A percentile compares a stretch with the other conserved stretches of the same genome.
These are phyloP conservation scores for Agrochola litura DNA, from an alignment of 2,888 invertebrate genomes.

Conservation along the genomic window DNA sequence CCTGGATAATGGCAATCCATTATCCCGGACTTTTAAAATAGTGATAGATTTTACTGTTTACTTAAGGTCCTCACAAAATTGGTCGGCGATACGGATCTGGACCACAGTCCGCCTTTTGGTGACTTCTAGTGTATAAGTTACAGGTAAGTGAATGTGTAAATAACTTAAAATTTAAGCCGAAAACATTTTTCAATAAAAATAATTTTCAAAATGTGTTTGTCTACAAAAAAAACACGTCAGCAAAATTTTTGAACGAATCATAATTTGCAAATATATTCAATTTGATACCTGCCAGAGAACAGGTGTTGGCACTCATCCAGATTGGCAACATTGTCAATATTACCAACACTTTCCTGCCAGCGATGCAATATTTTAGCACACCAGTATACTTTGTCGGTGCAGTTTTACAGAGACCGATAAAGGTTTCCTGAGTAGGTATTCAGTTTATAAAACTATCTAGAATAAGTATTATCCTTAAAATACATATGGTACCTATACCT, in stretches of 20 bases:
- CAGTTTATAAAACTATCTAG: not conserved
- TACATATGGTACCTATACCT: no score
- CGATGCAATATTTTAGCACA: constrained; percentile 27
- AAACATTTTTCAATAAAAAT: not conserved
- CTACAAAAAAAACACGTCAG: not conserved
- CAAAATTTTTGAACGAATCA: not conserved
- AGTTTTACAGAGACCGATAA: not conserved
- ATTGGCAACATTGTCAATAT: constrained; percentile 24
- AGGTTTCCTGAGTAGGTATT: not conserved
- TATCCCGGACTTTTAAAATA: no score
- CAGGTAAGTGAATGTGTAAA: not conserved
- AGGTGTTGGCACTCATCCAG: constrained; percentile 24
- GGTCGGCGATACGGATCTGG: no score
- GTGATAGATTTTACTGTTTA: no score
- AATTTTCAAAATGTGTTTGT: not conserved
- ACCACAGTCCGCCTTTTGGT: no score
- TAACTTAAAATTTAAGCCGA: no score
- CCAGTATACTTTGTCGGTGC: not conserved
- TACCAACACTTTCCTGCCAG: constrained; percentile 21
- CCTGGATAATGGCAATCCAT: no score
- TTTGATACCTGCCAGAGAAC: constrained; percentile 22
- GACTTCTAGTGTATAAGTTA: no score
- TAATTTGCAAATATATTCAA: constrained; percentile 17
- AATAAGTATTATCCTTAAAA: no score
- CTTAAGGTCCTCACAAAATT: no score